phyloP scores from a whole-genome alignment of 1,140 invertebrate species.

The Macrotrachela quadricornifera region DNA sequence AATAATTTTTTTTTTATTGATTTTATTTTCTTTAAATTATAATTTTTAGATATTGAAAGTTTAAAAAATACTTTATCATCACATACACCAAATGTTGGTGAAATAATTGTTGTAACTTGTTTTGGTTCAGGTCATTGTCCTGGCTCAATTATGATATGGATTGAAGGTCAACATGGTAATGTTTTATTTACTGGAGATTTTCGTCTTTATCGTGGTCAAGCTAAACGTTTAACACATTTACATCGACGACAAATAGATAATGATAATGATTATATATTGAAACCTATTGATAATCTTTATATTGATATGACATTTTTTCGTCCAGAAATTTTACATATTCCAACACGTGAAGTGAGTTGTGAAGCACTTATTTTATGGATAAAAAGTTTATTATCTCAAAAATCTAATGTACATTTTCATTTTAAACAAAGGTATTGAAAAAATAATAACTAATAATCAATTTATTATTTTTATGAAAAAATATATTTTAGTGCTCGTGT shows the following conservation, averaged over 20 bases:
- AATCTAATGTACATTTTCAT: conserved; percentile 12
- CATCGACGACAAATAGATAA: conserved; percentile 7
- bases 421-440: conserved; percentile 15
- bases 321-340: conserved; percentile 17
- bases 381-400: not conserved
- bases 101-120: no score
- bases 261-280: conserved; percentile 1
- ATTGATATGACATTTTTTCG: conserved; percentile 30
- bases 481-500: conserved; percentile 13
- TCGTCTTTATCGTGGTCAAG: conserved; percentile 16
- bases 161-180: conserved; percentile 27
- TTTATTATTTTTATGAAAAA: no score
- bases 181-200: conserved; percentile 30
- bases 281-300: conserved; percentile 19
- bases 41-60: no score
- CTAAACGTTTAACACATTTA: conserved; percentile 13
- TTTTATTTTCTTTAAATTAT: no score
- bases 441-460: no score
- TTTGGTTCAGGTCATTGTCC: conserved; percentile 20
- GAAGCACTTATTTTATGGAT: conserved; percentile 11
- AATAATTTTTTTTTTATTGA: no score
- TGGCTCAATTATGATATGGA: conserved; percentile 29
- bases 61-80: no score
- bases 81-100: no score
- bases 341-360: conserved; percentile 18